These are phyloP conservation scores for Danionella dracula DNA, from an alignment of 2,797 vertebrate species.

Conservation along the genomic window DNA sequence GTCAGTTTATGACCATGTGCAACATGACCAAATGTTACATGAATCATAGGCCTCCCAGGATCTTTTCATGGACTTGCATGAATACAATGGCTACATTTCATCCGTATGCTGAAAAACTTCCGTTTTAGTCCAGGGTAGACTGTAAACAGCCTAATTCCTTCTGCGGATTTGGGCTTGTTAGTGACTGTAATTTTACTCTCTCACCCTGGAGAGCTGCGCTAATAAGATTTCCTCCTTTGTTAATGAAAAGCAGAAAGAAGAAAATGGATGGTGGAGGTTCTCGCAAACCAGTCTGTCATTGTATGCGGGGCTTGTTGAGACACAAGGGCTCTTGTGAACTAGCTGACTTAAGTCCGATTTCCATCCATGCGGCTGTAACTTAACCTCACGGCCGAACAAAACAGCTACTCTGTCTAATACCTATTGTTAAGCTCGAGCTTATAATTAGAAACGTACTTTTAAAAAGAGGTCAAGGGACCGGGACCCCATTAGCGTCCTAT, in stretches of 20 bases:
- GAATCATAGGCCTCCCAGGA: no score
- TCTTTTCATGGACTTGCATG: no score
- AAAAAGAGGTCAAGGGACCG: slow-evolving; percentile 15
- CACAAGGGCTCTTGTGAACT: slow-evolving; percentile 45
- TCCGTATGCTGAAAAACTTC: not conserved
- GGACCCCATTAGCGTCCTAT: slow-evolving; percentile 10
- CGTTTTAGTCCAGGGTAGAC: not conserved
- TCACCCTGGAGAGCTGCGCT: slow-evolving; percentile 29
- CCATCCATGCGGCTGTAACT: slow-evolving; percentile 27
- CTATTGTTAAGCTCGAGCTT: slow-evolving; percentile 5
- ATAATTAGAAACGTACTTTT: slow-evolving; percentile 16
- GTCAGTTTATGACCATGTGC: no score
- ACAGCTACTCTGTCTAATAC: slow-evolving; percentile 17
- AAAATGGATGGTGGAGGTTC: slow-evolving; percentile 12
- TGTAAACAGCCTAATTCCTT: not conserved
- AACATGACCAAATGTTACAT: no score
- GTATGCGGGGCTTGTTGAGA: slow-evolving; percentile 38
- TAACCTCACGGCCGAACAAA: slow-evolving; percentile 30
- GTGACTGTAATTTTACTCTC: slow-evolving; percentile 35
- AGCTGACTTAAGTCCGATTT: slow-evolving; percentile 38
- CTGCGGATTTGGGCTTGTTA: slow-evolving; percentile 26
- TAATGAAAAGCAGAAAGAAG: slow-evolving; percentile 19
- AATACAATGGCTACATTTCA: no score
- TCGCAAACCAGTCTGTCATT: slow-evolving; percentile 36
- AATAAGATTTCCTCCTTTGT: slow-evolving; percentile 47